A percentile compares a stretch with the other conserved stretches of the same genome.
phyloP scores from a whole-genome alignment of 2,888 invertebrate genomes.

The Chaetogeoica ovagalla region DNA sequence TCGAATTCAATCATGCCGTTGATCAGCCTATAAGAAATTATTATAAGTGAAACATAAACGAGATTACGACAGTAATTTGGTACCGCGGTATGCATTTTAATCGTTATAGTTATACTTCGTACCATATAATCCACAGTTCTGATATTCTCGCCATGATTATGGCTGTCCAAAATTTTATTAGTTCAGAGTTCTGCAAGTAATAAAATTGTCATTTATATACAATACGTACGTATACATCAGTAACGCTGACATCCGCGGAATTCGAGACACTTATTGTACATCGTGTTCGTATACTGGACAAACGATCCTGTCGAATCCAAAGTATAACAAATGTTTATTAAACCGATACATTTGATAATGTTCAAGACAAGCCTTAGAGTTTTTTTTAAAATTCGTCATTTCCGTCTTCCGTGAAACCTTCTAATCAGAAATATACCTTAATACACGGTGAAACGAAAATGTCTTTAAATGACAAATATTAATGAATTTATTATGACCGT shows the following conservation, averaged over 20 bases:
- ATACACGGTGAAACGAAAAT: too few relatives aligned
- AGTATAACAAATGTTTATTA: background rate
- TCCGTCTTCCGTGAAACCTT: too few relatives aligned
- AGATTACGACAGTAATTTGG: too few relatives aligned
- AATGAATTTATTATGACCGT: too few relatives aligned
- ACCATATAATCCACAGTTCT: background rate
- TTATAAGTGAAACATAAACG: too few relatives aligned
- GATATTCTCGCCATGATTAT: background rate
- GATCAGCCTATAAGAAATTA: background rate
- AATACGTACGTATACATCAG: background rate
- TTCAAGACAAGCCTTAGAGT: background rate
- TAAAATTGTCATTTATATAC: too few relatives aligned
- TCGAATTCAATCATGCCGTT: background rate
- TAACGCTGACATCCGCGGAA: background rate
- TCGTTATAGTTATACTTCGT: background rate
- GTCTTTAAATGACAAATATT: too few relatives aligned
- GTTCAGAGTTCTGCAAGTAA: background rate
- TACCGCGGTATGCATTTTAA: too few relatives aligned
- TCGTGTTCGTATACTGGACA: background rate
- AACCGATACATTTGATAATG: background rate
- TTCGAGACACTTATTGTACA: background rate
- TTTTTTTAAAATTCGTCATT: background rate
- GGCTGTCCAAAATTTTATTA: background rate
- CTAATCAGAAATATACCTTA: too few relatives aligned
- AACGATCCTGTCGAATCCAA: background rate